Base-by-base conservation (phyloP, 2,888 invertebrate genomes). In the Villa cingulata region DNA sequence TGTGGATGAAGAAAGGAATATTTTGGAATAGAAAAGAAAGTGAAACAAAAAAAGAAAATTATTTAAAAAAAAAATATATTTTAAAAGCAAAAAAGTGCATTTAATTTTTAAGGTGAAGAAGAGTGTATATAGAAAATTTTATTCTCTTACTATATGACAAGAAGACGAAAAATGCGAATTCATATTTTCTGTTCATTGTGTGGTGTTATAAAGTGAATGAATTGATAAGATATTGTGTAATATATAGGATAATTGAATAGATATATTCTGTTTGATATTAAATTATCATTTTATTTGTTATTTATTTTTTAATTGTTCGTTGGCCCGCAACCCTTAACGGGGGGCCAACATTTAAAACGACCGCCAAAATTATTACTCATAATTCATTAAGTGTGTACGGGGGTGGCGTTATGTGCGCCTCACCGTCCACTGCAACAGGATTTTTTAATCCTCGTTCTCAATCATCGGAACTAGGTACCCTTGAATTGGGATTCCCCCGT, bases 361-460 rank as follows among this genome's bases (percentile, higher is more conserved):
- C 64, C 67, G 66, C 62, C 69, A 70, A 70, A 67, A 70, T 70
- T 68, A 70, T 70, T 62, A 70, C 69, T 55, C 70, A 70, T 60
- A 70, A 70, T 61, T 68, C 70, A 38, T 57, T 70, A 58, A 70
- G 69, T 64, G 69, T 69, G 63, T 70, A 70, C 65, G 69, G 69
- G 60, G 68, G 69, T 61, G 69, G 69, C 64, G 68, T 70, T 59
- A 67, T 70, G 64, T 70, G 70, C 65, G 69, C 69, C 62, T 70
- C 70, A 54, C 70, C 70, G 65, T 70, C 70, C 63, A 68, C 70
- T 49, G 69, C 69, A 58, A 64, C 69, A 55, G 68, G 67, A 55
- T 70, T 70, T 58, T 70, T 70, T 55, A 70, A 70, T 58, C 69
- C 67, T 51, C 61, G 70, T 48, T 65, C 65, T 36, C 69, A 69